phyloP scores from a whole-genome alignment of 2,888 invertebrate genomes.

The Drosophila tripunctata region DNA sequence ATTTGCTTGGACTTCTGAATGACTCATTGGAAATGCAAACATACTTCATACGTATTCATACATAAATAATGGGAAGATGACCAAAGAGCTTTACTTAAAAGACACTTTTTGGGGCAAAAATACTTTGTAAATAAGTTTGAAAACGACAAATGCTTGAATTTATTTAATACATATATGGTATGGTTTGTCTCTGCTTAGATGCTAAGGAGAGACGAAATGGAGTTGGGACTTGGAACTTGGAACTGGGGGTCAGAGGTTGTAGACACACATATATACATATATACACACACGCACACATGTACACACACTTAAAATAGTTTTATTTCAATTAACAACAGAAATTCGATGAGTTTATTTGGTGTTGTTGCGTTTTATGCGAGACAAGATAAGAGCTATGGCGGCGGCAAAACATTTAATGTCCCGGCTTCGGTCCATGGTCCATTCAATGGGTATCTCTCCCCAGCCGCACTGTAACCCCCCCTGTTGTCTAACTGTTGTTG shows the following conservation, averaged over 20 bases:
- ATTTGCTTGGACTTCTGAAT: slow-evolving; percentile 5
- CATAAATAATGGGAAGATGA: slow-evolving; percentile 1
- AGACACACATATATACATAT: background rate
- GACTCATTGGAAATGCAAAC: slow-evolving; percentile 2
- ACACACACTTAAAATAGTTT: slow-evolving; percentile 69
- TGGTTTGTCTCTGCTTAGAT: too few relatives aligned
- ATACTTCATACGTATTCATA: too few relatives aligned
- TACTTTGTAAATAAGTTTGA: slow-evolving; percentile 11
- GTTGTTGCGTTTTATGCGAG: slow-evolving; percentile 73
- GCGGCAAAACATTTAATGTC: slow-evolving; percentile 66
- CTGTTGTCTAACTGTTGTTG: too few relatives aligned
- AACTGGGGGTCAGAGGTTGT: background rate
- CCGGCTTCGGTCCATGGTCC: slow-evolving; percentile 38
- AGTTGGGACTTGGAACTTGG: background rate
- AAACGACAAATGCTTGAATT: slow-evolving; percentile 1
- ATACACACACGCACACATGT: slow-evolving; percentile 23
- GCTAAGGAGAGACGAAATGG: background rate
- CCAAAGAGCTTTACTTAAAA: background rate
- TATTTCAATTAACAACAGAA: slow-evolving; percentile 79
- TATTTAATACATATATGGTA: background rate
- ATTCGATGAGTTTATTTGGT: slow-evolving; percentile 80
- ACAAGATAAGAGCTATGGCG: slow-evolving; percentile 76
- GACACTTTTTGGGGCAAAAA: background rate
- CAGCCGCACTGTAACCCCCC: too few relatives aligned
- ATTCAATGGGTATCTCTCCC: slow-evolving; percentile 27